Evolutionary conservation across 2,888 invertebrate species (phyloP).

Genomic region (Apodemia zela): DNA sequence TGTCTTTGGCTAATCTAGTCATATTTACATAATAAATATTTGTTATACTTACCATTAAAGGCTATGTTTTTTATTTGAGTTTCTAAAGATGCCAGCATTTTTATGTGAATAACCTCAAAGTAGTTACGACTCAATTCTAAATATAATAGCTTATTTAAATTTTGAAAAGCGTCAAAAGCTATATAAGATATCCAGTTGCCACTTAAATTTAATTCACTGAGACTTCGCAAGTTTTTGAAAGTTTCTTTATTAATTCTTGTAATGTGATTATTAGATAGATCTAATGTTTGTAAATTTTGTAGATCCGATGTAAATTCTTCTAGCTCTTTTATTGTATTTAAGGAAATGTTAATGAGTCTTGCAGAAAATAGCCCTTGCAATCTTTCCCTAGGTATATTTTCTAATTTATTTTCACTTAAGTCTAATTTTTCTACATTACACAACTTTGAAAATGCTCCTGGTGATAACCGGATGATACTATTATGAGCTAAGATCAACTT

Average conservation of each 20-base stretch:
- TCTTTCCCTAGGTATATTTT: conserved; percentile 90
- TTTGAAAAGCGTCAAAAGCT: conserved; percentile 88
- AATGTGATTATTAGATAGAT: conserved; percentile 91
- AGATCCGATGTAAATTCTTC: conserved; percentile 91
- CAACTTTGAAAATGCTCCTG: conserved; percentile 90
- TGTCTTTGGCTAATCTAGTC: too few relatives aligned
- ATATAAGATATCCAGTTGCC: conserved; percentile 91
- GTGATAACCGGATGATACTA: conserved; percentile 88
- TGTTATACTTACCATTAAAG: conserved; percentile 86
- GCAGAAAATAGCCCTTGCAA: conserved; percentile 88
- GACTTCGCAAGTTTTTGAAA: conserved; percentile 87
- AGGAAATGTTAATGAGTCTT: conserved; percentile 89
- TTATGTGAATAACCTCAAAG: conserved; percentile 88
- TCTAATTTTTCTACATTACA: conserved; percentile 89
- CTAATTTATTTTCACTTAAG: conserved; percentile 90
- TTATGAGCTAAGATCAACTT: conserved; percentile 87
- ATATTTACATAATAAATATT: neutral
- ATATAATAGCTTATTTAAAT: conserved; percentile 86
- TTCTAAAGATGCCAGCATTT: conserved; percentile 88
- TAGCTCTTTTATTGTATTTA: conserved; percentile 89
- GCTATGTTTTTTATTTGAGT: conserved; percentile 89
- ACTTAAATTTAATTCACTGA: conserved; percentile 88
- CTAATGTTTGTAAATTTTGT: conserved; percentile 87
- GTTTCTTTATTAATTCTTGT: conserved; percentile 87
- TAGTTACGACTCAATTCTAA: conserved; percentile 92